phyloP scores from a whole-genome alignment of 2,797 vertebrate species.

The Podarcis siculus region DNA sequence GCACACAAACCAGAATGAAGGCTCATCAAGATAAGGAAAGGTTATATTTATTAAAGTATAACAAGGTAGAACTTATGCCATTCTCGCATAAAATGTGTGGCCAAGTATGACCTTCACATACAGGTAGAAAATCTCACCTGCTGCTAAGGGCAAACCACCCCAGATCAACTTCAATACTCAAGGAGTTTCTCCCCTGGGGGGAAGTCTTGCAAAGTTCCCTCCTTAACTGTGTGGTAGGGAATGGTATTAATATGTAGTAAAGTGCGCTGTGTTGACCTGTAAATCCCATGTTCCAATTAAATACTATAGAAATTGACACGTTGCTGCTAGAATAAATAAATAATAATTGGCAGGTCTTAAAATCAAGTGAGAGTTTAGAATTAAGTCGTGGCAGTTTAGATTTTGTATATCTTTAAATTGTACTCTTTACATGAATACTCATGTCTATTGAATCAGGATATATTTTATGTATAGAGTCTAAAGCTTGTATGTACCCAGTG shows the following conservation, averaged over 20 bases:
- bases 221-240: too few relatives aligned
- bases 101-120: too few relatives aligned
- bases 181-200: too few relatives aligned
- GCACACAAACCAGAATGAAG: too few relatives aligned
- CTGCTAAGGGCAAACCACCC: background rate
- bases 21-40: too few relatives aligned
- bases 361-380: background rate
- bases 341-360: background rate
- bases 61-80: too few relatives aligned
- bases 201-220: too few relatives aligned
- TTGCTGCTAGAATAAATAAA: background rate
- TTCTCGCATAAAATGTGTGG: too few relatives aligned
- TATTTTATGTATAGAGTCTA: background rate
- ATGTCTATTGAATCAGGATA: background rate
- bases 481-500: background rate
- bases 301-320: background rate
- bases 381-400: background rate
- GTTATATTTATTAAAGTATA: too few relatives aligned
- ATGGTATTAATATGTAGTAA: background rate
- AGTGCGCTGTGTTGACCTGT: background rate
- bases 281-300: background rate
- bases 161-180: too few relatives aligned
- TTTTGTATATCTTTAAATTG: background rate
- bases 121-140: too few relatives aligned
- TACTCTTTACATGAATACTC: background rate